A percentile compares a stretch with the other conserved stretches of the same genome.
These are phyloP conservation scores for Anthoptus insignis DNA, from an alignment of 2,888 invertebrate genomes.

Conservation along the genomic window DNA sequence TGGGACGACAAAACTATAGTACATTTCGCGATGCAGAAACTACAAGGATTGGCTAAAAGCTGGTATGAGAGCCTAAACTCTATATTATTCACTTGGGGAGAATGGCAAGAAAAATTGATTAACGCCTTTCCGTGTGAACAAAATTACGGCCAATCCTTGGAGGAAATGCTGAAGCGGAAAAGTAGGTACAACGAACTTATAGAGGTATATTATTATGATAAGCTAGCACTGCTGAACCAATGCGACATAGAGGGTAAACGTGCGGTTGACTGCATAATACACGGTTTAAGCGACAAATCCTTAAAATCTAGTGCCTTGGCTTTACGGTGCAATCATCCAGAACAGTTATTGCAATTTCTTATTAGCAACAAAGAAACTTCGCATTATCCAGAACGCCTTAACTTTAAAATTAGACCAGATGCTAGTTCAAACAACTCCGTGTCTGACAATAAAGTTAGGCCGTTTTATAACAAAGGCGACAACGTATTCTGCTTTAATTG, in stretches of 20 bases:
- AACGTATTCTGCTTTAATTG: not conserved
- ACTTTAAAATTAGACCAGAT: too few relatives aligned
- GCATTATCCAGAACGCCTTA: too few relatives aligned
- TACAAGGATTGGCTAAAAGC: conserved; percentile 45
- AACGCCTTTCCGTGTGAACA: conserved; percentile 43
- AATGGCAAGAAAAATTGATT: conserved; percentile 42
- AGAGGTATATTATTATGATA: conserved; percentile 43
- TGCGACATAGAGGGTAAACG: conserved; percentile 18
- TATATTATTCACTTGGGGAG: conserved; percentile 38
- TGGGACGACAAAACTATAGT: conserved; percentile 43
- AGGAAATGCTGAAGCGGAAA: conserved; percentile 39
- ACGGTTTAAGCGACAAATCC: conserved; percentile 38
- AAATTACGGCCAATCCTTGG: conserved; percentile 36
- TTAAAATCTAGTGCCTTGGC: conserved; percentile 24
- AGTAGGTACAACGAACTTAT: conserved; percentile 42
- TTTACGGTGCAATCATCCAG: not conserved
- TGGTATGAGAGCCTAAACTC: conserved; percentile 47
- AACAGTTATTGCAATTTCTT: conserved; percentile 7
- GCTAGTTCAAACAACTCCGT: conserved; percentile 38
- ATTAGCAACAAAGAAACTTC: not conserved
- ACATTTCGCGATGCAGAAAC: conserved; percentile 48
- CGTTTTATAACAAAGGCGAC: not conserved
- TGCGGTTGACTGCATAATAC: conserved; percentile 41
- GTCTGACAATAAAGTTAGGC: not conserved
- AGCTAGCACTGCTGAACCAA: conserved; percentile 8